Evolutionary conservation across 2,797 vertebrate genomes (phyloP).

Genomic region (Pantherophis alleghaniensis): DNA sequence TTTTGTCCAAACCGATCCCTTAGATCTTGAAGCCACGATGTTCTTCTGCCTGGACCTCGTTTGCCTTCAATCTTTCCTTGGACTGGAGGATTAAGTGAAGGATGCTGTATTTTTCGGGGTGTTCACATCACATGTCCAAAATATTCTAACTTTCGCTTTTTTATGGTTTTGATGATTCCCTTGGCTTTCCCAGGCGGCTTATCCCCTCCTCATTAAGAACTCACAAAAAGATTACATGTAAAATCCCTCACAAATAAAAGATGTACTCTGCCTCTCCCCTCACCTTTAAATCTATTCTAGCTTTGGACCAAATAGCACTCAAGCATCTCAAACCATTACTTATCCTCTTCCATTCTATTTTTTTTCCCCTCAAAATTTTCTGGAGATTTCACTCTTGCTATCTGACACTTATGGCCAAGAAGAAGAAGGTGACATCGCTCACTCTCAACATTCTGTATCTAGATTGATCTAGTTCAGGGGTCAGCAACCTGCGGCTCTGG

Average conservation of each 20-base stretch:
- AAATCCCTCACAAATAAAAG: neutral
- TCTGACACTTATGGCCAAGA: neutral
- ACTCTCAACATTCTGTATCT: neutral
- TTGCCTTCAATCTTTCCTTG: no score
- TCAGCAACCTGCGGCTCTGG: no score
- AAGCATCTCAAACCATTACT: neutral
- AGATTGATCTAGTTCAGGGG: neutral
- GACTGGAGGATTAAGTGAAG: no score
- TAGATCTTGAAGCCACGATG: no score
- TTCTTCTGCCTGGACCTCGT: no score
- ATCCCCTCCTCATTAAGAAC: neutral
- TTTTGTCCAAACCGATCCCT: no score
- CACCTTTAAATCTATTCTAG: neutral
- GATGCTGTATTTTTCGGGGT: no score
- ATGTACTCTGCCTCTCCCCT: neutral
- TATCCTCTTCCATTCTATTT: neutral
- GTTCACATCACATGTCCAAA: no score
- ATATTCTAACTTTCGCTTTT: no score
- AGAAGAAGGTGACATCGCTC: rapidly evolving
- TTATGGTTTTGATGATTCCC: no score
- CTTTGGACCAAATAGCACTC: neutral
- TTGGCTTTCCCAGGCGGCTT: no score
- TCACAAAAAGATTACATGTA: neutral
- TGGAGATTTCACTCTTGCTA: neutral
- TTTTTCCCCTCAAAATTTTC: neutral